phyloP scores from a whole-genome alignment of 2,113 vertebrate genomes.

The Nothoprocta perdicaria region DNA sequence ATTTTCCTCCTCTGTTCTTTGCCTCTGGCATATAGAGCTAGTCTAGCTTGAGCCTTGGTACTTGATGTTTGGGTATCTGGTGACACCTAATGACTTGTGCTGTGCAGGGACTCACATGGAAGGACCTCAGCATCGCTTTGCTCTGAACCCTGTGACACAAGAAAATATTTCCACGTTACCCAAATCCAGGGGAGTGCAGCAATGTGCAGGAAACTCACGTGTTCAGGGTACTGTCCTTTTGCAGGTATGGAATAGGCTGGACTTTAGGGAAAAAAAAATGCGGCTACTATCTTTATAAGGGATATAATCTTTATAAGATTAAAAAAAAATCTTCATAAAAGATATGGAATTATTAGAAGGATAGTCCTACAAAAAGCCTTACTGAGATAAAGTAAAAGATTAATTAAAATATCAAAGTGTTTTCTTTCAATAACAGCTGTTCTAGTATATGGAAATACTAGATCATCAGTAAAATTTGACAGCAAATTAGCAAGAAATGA shows the following conservation, averaged over 20 bases:
- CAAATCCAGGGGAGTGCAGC: background rate
- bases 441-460: background rate
- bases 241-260: background rate
- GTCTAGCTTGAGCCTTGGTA: background rate
- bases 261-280: background rate
- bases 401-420: background rate
- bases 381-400: background rate
- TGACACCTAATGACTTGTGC: background rate
- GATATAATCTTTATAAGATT: background rate
- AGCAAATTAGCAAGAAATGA: background rate
- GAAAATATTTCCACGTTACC: background rate
- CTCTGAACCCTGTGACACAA: background rate
- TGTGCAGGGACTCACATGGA: background rate
- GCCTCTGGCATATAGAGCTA: background rate
- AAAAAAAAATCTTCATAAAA: background rate
- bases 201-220: background rate
- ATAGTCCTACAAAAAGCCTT: background rate
- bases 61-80: fast-evolving
- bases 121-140: background rate
- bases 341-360: background rate
- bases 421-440: background rate
- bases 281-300: background rate
- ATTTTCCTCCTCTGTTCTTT: background rate
- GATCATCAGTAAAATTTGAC: background rate
- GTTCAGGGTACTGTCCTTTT: background rate